A percentile compares a stretch with the other conserved stretches of the same genome.
These are phyloP conservation scores for Tholera decimalis DNA, from an alignment of 2,888 invertebrate genomes.

Conservation along the genomic window DNA sequence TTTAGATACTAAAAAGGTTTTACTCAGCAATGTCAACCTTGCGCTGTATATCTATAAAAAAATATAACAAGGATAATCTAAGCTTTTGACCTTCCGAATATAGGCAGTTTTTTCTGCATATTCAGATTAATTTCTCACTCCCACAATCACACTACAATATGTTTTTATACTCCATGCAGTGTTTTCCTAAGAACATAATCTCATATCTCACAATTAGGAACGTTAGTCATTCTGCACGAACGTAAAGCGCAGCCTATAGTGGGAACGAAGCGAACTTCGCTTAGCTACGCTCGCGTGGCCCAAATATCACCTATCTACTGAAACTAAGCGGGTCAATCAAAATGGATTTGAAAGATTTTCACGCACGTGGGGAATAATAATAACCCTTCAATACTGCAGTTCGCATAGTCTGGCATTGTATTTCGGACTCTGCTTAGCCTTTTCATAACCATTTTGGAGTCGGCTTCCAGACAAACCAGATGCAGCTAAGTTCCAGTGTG, in stretches of 20 bases:
- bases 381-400: too few relatives aligned
- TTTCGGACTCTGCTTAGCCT: too few relatives aligned
- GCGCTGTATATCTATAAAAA: conserved; percentile 26
- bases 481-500: too few relatives aligned
- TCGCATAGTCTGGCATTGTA: too few relatives aligned
- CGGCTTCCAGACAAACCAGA: too few relatives aligned
- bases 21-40: conserved; percentile 36
- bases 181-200: conserved; percentile 26
- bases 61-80: conserved; percentile 34
- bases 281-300: not conserved
- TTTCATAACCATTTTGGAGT: too few relatives aligned
- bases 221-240: conserved; percentile 46
- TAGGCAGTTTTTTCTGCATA: conserved; percentile 17
- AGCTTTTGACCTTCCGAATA: conserved; percentile 30
- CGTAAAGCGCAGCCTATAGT: conserved; percentile 24
- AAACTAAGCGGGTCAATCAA: not conserved
- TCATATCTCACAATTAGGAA: conserved; percentile 32
- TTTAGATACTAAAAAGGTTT: conserved; percentile 40
- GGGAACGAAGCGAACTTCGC: not conserved
- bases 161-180: not conserved
- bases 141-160: conserved; percentile 12
- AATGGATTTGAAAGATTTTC: not conserved
- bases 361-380: too few relatives aligned
- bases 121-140: conserved; percentile 4
- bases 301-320: too few relatives aligned